A percentile compares a stretch with the other conserved stretches of the same genome.
phyloP scores from a whole-genome alignment of 2,113 vertebrate species.

The Phainopepla nitens region DNA sequence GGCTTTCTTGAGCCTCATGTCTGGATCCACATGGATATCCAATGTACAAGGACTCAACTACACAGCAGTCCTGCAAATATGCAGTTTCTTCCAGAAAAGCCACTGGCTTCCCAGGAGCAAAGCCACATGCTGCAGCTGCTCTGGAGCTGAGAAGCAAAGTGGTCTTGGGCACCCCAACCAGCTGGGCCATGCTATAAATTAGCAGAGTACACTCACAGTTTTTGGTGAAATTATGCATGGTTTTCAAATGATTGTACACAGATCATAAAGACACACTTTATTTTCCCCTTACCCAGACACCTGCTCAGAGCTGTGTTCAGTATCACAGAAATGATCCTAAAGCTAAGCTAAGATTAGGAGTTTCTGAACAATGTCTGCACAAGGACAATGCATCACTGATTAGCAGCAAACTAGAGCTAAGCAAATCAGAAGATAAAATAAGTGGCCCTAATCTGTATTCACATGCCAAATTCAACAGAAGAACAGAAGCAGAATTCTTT shows the following conservation, averaged over 20 bases:
- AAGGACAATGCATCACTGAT: neutral
- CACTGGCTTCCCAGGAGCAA: neutral
- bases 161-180: neutral
- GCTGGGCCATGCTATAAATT: neutral
- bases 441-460: neutral
- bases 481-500: neutral
- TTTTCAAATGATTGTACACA: neutral
- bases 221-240: neutral
- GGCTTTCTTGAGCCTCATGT: neutral
- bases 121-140: neutral
- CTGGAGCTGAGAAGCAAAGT: neutral
- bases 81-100: neutral
- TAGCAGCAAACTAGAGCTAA: neutral
- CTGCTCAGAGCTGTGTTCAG: neutral
- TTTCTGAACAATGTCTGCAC: neutral
- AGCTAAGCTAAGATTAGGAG: neutral
- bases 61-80: neutral
- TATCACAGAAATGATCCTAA: neutral
- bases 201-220: neutral
- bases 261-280: neutral
- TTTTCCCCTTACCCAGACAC: neutral
- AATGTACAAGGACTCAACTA: fast-evolving
- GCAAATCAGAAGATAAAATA: neutral
- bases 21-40: neutral
- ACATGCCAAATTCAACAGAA: neutral